Base-by-base conservation (phyloP, 1,140 invertebrate species). In the Lasioglossum baleicum region DNA sequence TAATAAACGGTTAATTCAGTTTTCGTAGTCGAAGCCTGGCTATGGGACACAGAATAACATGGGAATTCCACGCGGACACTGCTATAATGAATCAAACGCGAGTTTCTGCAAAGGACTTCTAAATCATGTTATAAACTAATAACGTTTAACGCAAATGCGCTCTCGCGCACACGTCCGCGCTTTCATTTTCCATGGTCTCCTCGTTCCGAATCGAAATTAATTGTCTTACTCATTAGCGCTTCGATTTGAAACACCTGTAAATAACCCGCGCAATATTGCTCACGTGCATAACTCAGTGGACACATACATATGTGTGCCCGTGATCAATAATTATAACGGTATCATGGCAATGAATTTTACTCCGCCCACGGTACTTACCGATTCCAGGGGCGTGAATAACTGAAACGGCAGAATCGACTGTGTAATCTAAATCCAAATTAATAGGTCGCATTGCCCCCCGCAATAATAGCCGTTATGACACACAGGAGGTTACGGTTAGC, bases 351-450 rank as follows among this genome's bases (percentile, higher is more conserved):
- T 85, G 85, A 87, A 87, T 88, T 20, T 72, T 63, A 88, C 77
- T 87, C 84, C 76, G 61, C 76, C 35, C 63, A 71, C 75, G 51
- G 65, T 22, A 63, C 53, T 79, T 74, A 72, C 15, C 71, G 70
- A 56, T 35, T 65, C 35, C 76, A 44, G 10, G 26, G 79, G 72
- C 75, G 82, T 88, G 84, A 86, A 86, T 88, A 86, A 88, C 87
- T 86, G 86, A 84, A 88, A 85, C 85, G 75, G 84, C 63, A 72
- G 80, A 77, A 87, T 81, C 77, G 63, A 85, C 67, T 82, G 77
- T 87, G 82, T 84, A 84, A 88, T 88, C 87, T 88, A 86, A 88
- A 88, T 88, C 84, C 80, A 85, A 88, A 88, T 88, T 88, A 88
- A 88, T 88, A 86, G 87, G 84, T 83, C 86, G 81, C 84, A 80